Evolutionary conservation across 2,113 vertebrate species (phyloP).

Genomic region (Platysternon megacephalum): DNA sequence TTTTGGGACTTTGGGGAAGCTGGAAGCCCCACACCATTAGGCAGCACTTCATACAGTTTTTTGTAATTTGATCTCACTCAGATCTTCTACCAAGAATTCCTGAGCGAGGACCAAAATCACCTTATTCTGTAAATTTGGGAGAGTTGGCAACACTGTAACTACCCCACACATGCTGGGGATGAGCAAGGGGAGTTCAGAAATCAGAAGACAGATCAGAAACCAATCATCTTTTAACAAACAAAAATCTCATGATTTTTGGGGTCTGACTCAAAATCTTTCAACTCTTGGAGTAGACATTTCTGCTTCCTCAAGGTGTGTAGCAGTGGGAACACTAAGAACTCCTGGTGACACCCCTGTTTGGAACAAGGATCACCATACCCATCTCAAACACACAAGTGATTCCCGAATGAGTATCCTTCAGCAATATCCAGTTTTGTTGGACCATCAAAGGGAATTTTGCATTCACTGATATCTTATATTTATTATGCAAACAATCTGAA

Average conservation of each 20-base stretch:
- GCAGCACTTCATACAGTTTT: background rate
- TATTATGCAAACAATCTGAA: background rate
- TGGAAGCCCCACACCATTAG: background rate
- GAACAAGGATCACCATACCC: background rate
- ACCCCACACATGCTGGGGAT: background rate
- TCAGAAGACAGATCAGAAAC: background rate
- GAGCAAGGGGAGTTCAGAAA: background rate
- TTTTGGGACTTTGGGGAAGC: background rate
- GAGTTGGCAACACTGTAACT: background rate
- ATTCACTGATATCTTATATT: background rate
- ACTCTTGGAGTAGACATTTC: background rate
- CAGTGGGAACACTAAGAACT: background rate
- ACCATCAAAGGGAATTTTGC: background rate
- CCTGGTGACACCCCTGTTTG: background rate
- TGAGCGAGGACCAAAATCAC: background rate
- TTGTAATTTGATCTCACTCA: background rate
- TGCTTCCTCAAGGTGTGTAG: background rate
- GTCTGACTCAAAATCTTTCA: background rate
- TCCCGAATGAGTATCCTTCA: background rate
- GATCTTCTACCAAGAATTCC: background rate
- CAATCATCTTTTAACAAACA: background rate
- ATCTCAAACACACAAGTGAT: background rate
- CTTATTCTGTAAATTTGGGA: background rate
- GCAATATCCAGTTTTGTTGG: background rate
- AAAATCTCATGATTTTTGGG: accelerated